Percentiles rank a stretch among this genome's conserved stretches.
phyloP scores from a whole-genome alignment of 2,888 invertebrate species.

The Scrobipalpa atriplicella region DNA sequence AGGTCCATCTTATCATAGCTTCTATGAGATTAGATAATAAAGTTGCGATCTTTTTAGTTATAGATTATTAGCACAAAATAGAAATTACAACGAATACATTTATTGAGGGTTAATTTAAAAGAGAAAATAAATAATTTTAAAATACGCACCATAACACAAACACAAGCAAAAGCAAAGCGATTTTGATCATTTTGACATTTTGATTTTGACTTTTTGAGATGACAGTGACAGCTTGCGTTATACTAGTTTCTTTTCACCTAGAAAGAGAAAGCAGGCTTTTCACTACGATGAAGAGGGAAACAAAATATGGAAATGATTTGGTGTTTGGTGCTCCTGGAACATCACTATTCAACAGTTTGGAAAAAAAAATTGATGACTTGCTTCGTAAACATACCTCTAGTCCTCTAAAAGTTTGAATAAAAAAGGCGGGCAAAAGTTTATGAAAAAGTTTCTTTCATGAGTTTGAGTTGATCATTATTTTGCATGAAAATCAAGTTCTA shows the following conservation, averaged over 20 bases:
- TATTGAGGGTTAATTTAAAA: too few species aligned
- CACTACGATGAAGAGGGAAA: background rate
- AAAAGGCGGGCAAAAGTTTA: background rate
- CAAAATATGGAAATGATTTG: background rate
- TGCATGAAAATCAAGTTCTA: background rate
- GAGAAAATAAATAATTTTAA: background rate
- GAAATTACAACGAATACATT: background rate
- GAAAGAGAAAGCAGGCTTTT: background rate
- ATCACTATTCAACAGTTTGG: background rate
- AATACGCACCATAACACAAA: background rate
- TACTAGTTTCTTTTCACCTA: too few species aligned
- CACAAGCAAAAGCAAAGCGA: too few species aligned
- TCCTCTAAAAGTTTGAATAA: background rate
- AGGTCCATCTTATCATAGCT: slow-evolving; percentile 14
- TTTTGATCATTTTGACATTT: too few species aligned
- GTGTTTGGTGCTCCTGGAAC: background rate
- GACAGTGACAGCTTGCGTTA: background rate
- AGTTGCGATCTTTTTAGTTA: background rate
- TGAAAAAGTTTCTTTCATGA: background rate
- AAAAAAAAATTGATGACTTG: background rate
- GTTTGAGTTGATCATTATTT: background rate
- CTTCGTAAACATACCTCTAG: background rate
- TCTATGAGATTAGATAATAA: slow-evolving; percentile 9
- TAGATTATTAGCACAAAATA: background rate
- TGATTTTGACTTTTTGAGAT: background rate